A percentile compares a stretch with the other conserved stretches of the same genome.
phyloP scores from a whole-genome alignment of 2,113 vertebrate genomes.

The Pygoscelis antarcticus region DNA sequence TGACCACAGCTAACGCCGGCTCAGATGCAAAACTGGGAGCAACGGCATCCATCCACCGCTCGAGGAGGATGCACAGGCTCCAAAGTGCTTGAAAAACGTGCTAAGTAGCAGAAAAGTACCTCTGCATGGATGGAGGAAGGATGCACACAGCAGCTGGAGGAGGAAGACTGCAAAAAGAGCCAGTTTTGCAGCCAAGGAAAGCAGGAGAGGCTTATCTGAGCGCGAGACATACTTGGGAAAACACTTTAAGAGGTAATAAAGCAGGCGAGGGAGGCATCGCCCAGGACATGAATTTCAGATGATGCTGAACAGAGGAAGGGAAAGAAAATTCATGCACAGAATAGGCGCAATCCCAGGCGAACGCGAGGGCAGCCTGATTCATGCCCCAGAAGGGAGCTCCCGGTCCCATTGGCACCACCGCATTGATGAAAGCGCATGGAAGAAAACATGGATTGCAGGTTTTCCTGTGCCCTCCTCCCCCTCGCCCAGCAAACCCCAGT shows the following conservation, averaged over 20 bases:
- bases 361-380: background rate
- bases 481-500: background rate
- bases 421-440: fast-evolving
- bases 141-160: background rate
- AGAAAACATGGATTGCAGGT: background rate
- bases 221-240: background rate
- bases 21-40: background rate
- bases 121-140: background rate
- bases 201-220: background rate
- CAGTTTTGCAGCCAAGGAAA: background rate
- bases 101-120: background rate
- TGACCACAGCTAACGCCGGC: background rate
- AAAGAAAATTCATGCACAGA: background rate
- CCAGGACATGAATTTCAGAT: conserved; percentile 15
- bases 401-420: background rate
- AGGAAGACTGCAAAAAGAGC: background rate
- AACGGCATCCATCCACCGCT: background rate
- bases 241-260: conserved; percentile 7
- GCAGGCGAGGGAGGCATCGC: background rate
- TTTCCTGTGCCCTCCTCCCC: background rate
- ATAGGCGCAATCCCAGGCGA: fast-evolving
- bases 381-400: background rate
- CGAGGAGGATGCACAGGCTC: background rate
- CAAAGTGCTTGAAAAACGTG: background rate
- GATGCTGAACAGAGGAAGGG: background rate